Percentiles rank a stretch among this genome's conserved stretches.
Evolutionary conservation across 2,113 vertebrate genomes (phyloP).

Genomic region (Microcebus jonahi): DNA sequence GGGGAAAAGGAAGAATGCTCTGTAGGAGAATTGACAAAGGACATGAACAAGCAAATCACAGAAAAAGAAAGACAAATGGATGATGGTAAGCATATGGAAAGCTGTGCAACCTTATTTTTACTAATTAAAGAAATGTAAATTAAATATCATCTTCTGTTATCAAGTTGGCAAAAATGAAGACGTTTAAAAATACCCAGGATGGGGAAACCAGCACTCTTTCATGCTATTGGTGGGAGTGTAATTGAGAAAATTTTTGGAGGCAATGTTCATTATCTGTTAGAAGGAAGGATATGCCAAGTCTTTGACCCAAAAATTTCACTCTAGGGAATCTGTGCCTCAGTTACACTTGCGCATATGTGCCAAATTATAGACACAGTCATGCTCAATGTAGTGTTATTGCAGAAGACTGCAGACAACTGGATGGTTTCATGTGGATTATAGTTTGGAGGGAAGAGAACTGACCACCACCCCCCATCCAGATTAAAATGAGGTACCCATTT

Average conservation of each 20-base stretch:
- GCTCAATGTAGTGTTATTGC: not conserved
- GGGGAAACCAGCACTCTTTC: not conserved
- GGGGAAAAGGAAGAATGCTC: not conserved
- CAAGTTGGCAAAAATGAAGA: slow-evolving; percentile 42
- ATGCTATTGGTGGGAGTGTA: not conserved
- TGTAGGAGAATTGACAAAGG: not conserved
- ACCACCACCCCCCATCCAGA: no score
- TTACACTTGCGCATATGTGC: not conserved
- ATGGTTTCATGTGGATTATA: not conserved
- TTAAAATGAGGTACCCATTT: not conserved
- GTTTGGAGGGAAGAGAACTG: not conserved
- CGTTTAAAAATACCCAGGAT: not conserved
- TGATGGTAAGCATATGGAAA: not conserved
- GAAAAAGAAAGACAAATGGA: not conserved
- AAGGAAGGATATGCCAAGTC: not conserved
- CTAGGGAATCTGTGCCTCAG: not conserved
- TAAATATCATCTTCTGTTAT: slow-evolving; percentile 16
- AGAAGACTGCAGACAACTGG: not conserved
- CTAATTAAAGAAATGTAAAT: slow-evolving; percentile 14
- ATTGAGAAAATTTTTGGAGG: not conserved
- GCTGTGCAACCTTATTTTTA: not conserved
- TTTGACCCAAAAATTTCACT: not conserved
- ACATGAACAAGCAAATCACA: not conserved
- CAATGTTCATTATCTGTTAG: not conserved
- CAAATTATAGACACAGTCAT: not conserved